phyloP scores from a whole-genome alignment of 2,113 vertebrate genomes.

The Potamarius usumacintae region DNA sequence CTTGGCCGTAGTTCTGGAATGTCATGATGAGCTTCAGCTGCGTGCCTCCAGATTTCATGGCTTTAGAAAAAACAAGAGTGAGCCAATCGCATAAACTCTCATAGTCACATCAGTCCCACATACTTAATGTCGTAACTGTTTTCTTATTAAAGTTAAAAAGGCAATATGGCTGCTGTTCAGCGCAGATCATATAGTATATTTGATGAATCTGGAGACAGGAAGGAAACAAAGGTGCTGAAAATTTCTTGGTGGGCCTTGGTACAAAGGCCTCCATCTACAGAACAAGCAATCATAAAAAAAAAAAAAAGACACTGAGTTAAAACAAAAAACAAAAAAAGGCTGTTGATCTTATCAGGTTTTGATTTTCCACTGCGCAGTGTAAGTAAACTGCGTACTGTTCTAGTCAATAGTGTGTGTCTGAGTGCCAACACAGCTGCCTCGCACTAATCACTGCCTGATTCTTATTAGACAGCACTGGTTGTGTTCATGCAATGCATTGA shows the following conservation, averaged over 20 bases:
- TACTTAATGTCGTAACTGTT: not conserved
- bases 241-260: not conserved
- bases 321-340: not conserved
- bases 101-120: not conserved
- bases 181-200: not conserved
- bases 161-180: not conserved
- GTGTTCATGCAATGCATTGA: not conserved
- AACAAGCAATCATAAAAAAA: conserved; percentile 28
- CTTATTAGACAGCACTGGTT: not conserved
- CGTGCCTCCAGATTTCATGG: conserved; percentile 98
- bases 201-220: not conserved
- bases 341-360: conserved; percentile 6
- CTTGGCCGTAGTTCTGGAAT: conserved; percentile 98
- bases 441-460: conserved; percentile 22
- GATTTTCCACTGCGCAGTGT: conserved; percentile 10
- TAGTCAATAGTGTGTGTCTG: conserved; percentile 3
- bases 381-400: conserved; percentile 2
- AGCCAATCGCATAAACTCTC: not conserved
- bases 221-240: not conserved
- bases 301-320: conserved; percentile 2
- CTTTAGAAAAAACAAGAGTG: conserved; percentile 66
- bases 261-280: not conserved
- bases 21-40: conserved; percentile 99
- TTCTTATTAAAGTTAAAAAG: not conserved
- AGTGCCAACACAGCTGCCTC: conserved; percentile 1